Evolutionary conservation across 2,113 vertebrate genomes (phyloP).

Genomic region (Perca fluviatilis): DNA sequence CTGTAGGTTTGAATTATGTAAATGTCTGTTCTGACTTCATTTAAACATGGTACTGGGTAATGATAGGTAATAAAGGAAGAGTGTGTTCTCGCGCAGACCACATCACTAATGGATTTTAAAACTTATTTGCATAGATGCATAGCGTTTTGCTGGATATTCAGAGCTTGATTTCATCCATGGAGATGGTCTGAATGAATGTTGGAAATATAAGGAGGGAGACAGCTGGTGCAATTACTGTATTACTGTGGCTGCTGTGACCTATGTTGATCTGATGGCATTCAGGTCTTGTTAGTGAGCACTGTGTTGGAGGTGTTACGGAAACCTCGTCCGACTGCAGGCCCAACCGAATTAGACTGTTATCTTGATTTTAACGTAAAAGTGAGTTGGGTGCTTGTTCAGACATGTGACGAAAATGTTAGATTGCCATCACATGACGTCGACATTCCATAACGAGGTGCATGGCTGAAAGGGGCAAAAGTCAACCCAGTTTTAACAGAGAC

Average conservation of each 20-base stretch:
- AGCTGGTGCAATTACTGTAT: not conserved
- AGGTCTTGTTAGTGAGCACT: not conserved
- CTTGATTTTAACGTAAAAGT: not conserved
- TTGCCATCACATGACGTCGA: not conserved
- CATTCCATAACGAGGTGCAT: not conserved
- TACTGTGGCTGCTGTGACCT: not conserved
- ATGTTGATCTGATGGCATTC: not conserved
- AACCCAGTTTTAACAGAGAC: not conserved
- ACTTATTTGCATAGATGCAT: not conserved
- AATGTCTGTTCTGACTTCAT: not conserved
- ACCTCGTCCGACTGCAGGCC: not conserved
- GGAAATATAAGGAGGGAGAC: not conserved
- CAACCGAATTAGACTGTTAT: not conserved
- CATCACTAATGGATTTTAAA: not conserved
- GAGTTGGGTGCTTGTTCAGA: not conserved
- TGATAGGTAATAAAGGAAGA: not conserved
- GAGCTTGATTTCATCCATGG: no score
- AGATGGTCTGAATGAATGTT: not conserved
- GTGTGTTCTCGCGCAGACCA: not conserved
- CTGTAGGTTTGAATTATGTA: not conserved
- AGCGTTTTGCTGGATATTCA: not conserved
- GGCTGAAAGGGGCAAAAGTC: not conserved
- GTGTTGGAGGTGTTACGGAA: not conserved
- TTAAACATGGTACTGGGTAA: not conserved
- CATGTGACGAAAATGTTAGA: not conserved